Evolutionary conservation across 1,140 invertebrate genomes (phyloP), one percentile per base, ranked within the genome.

Genomic region (Cyphomyrmex costatus): DNA sequence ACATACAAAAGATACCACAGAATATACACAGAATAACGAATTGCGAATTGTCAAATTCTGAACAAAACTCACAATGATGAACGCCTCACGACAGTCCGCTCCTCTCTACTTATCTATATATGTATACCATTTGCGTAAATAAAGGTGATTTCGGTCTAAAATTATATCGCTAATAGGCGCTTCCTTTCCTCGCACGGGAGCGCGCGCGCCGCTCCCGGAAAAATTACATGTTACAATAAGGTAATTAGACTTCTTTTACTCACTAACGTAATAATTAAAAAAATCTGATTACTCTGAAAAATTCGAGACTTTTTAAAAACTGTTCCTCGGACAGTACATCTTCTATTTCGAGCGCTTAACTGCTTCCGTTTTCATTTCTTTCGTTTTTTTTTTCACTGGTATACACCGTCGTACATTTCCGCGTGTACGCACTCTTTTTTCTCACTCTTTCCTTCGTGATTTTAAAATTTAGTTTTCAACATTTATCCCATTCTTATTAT

Each of bases 241-340:
- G 91, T 86, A 86, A 93, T 92, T 91, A 91, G 85, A 93, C 68
- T 83, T 46, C 36, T 58, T 87, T 92, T 92, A 91, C 51, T 19
- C 70, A 88, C 89, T 92, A 92, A 92, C 90, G 76, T 93, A 93
- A 93, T 86, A 88, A 90, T 92, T 90, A 89, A 90, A 93, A 93
- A 92, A 92, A 90, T 89, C 63, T 68, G 82, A 90, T 88, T 88
- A 88, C 58, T 89, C 90, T 88, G 79, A 90, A 89, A 90, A 90
- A 90, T 84, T 91, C 88, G 84, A 91, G 89, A 92, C 58, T 91
- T 87, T 91, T 93, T 84, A 66, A 91, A 92, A 91, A 88, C 84
- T 93, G 91, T 91, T 93, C 82, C 68, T 87, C 76, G 51, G 89
- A 92, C 88, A 93, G 91, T 91, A 85, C 78, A 77, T 90, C 68